phyloP scores from a whole-genome alignment of 2,888 invertebrate species.

The Apoderus coryli region DNA sequence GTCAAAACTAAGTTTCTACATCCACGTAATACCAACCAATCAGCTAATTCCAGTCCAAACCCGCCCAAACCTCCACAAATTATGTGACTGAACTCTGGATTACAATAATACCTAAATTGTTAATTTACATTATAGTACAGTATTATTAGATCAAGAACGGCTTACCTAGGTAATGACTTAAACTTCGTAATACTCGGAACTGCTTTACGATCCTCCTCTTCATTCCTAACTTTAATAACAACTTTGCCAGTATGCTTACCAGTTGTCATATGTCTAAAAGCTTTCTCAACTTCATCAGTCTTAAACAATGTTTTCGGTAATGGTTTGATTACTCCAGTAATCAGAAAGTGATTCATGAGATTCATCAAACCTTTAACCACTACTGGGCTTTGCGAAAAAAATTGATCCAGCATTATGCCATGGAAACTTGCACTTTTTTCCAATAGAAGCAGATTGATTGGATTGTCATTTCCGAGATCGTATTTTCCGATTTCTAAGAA shows the following conservation, averaged over 20 bases:
- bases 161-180: not conserved
- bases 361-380: slow-evolving; percentile 3
- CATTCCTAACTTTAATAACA: slow-evolving; percentile 29
- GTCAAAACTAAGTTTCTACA: slow-evolving; percentile 64
- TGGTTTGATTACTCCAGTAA: slow-evolving; percentile 51
- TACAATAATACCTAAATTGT: slow-evolving; percentile 37
- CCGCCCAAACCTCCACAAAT: slow-evolving; percentile 78
- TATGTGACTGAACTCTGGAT: slow-evolving; percentile 39
- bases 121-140: not conserved
- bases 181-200: not conserved
- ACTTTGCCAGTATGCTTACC: slow-evolving; percentile 74
- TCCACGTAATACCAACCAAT: slow-evolving; percentile 74
- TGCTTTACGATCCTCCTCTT: slow-evolving; percentile 17
- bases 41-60: slow-evolving; percentile 76
- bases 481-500: slow-evolving; percentile 82
- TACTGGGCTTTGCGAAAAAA: slow-evolving; percentile 1
- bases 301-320: slow-evolving; percentile 48
- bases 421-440: slow-evolving; percentile 61
- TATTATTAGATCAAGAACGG: not conserved
- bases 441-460: slow-evolving; percentile 50
- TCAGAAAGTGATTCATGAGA: slow-evolving; percentile 10
- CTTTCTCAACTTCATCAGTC: slow-evolving; percentile 50
- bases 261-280: slow-evolving; percentile 47
- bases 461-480: slow-evolving; percentile 55
- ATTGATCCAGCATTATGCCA: slow-evolving; percentile 54